phyloP scores from a whole-genome alignment of 2,797 vertebrate genomes.

The Dromococcyx pavoninus region DNA sequence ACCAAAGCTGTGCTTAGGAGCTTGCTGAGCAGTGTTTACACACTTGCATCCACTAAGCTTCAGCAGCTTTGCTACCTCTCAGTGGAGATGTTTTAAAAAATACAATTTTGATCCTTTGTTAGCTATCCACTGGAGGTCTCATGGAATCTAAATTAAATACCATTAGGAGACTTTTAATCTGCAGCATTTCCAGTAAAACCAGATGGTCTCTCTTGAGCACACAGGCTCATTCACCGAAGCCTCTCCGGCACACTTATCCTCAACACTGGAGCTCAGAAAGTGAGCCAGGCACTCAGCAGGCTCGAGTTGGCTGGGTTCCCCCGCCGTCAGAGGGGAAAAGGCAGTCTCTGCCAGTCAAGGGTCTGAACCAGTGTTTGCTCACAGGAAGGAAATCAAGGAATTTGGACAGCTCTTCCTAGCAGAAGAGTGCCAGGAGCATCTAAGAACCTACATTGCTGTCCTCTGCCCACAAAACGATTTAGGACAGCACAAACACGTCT shows the following conservation, averaged over 20 bases:
- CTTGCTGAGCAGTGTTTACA: constrained; percentile 44
- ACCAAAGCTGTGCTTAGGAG: neutral
- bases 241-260: neutral
- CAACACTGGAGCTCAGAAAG: neutral
- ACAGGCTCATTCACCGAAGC: neutral
- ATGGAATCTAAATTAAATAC: constrained; percentile 53
- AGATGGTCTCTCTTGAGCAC: constrained; percentile 43
- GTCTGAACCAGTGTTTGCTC: neutral
- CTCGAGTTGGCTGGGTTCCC: constrained; percentile 22
- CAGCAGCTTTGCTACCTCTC: constrained; percentile 33
- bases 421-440: neutral
- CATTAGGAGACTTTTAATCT: constrained; percentile 53
- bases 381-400: constrained; percentile 34
- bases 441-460: neutral
- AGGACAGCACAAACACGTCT: neutral
- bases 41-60: neutral
- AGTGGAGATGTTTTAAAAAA: constrained; percentile 13
- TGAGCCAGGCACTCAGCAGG: neutral
- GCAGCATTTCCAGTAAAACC: constrained; percentile 26
- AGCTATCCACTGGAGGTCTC: constrained; percentile 22
- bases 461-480: neutral
- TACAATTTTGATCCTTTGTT: constrained; percentile 48
- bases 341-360: neutral
- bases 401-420: neutral
- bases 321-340: neutral